Base-by-base conservation (phyloP, 2,113 vertebrate genomes). In the Aramus guarauna region DNA sequence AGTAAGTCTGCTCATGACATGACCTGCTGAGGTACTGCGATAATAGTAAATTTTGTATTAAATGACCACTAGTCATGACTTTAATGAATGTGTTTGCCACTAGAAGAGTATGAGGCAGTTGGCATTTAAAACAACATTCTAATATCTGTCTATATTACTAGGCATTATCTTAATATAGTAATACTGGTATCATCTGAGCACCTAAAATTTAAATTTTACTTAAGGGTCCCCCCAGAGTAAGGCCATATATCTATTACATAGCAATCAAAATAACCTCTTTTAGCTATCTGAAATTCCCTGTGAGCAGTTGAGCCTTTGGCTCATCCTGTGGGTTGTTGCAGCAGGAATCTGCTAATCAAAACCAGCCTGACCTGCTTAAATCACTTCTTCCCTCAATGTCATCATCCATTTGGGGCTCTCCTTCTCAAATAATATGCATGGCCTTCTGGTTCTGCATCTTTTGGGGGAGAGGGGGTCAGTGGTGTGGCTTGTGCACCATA, bases 391-490 rank as follows among this genome's bases (percentile, higher is more conserved):
- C n/a, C n/a, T 56, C 21, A 12, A 0, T 9, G 27, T 6, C 19
- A 19, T 21, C 6, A 23, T 15, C 3, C 2, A 1, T 53, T 34
- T 55, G 47, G 23, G 77, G 3, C 5, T 76, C 36, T 88, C n/a
- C 11, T 62, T 2, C 34, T 47, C 11, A 18, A 55, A 43, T 17
- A 19, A 37, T 0, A 5, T 0, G 0, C 0, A 0, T 5, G 67
- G 37, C 12, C 50, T 75, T 66, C n/a, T 73, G 7, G 6, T 32
- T 27, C 36, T 14, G 50, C 9, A 8, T n/a, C 29, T 73, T 27
- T 6, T 63, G 20, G 9, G 21, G 9, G 6, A 43, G 62, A 52
- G 63, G 26, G 16, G 20, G 32, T 59, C 17, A 34, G 39, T 0
- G 0, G 0, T 37, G 62, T 27, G 39, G n/a, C 23, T 69, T 34